Base-by-base conservation (phyloP, 2,888 invertebrate genomes). In the Beris chalybata region DNA sequence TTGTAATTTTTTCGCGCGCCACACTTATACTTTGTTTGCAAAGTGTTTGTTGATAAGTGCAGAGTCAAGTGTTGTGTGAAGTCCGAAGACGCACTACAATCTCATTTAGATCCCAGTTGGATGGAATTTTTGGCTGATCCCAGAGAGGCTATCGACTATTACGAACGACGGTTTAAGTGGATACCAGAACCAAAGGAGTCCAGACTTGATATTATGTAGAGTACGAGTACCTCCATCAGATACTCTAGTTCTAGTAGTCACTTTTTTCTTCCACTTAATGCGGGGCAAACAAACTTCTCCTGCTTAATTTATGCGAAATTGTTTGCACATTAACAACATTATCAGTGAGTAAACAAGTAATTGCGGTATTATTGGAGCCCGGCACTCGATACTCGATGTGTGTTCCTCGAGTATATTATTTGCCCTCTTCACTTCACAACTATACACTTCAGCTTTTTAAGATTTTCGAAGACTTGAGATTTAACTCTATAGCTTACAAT, bases 281-380 rank as follows among this genome's bases (percentile, higher is more conserved):
- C 38, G 38, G 38, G 38, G 38, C 38, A 38, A 38, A 38, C 38
- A 38, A 38, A 38, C 38, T 38, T 38, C 50, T 52, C 22, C 38
- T 38, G 50, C 61, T 71, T 72, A 72, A 72, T 72, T 72, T 70
- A 72, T 71, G 71, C 71, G 70, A 70, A 72, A 71, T 71, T 71
- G 71, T 71, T 71, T 71, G 72, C 69, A 71, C 71, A 71, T 72
- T 71, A 71, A 71, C 70, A 71, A 70, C 71, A 71, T 71, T 71
- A 71, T 70, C 71, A 72, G 67, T 68, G 66, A 70, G 69, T 69
- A 72, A 72, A 72, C 69, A 72, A 71, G 71, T 72, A 72, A 72
- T 72, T 71, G 70, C 70, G 65, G 55, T 64, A 65, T 67, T 66
- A 67, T 66, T 64, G 66, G 63, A 66, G 57, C 59, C 59, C 47